These are phyloP conservation scores for Diloba caeruleocephala DNA, from an alignment of 2,888 invertebrate genomes.

Conservation along the genomic window DNA sequence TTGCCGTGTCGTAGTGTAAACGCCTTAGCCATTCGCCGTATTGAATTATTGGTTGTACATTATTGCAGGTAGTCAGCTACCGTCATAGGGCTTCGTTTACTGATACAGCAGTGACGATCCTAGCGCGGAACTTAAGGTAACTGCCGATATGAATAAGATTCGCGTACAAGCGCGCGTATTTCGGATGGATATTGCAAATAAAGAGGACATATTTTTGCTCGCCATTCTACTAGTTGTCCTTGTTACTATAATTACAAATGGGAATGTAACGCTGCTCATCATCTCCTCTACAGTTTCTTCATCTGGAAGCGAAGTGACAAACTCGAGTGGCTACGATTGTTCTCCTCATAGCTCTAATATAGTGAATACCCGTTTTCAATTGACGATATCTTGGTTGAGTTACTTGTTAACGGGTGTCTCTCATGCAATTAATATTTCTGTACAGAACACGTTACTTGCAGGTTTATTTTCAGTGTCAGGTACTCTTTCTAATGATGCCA, in stretches of 20 bases:
- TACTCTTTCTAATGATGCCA: too few species aligned
- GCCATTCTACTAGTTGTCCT: too few species aligned
- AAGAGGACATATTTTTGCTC: too few species aligned
- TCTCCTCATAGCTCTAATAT: background rate
- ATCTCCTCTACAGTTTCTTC: too few species aligned
- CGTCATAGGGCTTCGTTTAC: constrained; percentile 1
- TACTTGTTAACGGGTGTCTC: background rate
- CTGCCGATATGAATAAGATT: constrained; percentile 10
- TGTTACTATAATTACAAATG: too few species aligned
- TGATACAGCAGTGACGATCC: constrained; percentile 1
- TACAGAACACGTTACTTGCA: constrained; percentile 9
- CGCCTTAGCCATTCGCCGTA: background rate
- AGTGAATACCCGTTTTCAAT: background rate
- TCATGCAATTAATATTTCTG: constrained; percentile 1
- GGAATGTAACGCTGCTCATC: background rate
- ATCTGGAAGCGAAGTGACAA: background rate
- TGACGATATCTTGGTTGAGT: background rate
- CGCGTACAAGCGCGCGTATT: constrained; percentile 10
- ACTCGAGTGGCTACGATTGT: constrained; percentile 1
- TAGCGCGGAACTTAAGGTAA: background rate
- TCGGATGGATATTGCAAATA: too few species aligned
- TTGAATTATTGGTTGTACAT: constrained; percentile 10
- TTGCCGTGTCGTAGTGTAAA: constrained; percentile 32
- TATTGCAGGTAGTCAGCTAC: too few species aligned
- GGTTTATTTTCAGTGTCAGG: constrained; percentile 17